Evolutionary conservation across 2,797 vertebrate genomes (phyloP), one percentile per base, ranked within the genome.

Genomic region (Karalla daura): DNA sequence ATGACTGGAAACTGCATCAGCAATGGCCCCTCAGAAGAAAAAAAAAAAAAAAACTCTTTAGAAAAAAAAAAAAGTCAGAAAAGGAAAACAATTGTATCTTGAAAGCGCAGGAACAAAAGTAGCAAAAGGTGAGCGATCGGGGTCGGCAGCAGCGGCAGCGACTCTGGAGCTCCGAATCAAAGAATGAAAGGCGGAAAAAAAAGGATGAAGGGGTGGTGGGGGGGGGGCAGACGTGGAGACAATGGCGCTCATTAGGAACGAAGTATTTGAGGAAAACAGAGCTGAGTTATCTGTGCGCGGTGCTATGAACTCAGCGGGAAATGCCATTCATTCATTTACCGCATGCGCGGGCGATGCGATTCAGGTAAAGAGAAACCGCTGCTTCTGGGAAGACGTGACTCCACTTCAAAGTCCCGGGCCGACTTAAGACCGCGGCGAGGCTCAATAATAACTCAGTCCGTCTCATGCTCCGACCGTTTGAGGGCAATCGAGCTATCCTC

Each of bases 1-100:
- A 94, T 94, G 91, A 92, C 89, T 91, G 93, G 93, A 94, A 95
- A 89, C 90, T 88, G 88, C 91, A 92, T 91, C 90, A 93, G 90
- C 88, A 88, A 79, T 91, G 86, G 67, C 67, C 81, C 82, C 86
- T 81, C 59, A 70, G 83, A 80, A 86, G 69, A 76, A 81, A 66
- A 75, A 63, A 30, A 30, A 30, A 30, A 88, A 78, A 74, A 85
- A 76, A 25, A n/a, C n/a, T n/a, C n/a, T n/a, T n/a, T n/a, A n/a
- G n/a, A 40, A 40, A 37, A 89, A 78, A 70, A 83, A 76, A 27
- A 71, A 75, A 72, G 32, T 47, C 64, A 32, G 36, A 82, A 83
- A 83, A 88, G 84, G 76, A 90, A 93, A 93, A 93, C 91, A 92
- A 93, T 93, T 87, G 81, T 91, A 89, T 93, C 92, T 92, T 91